A percentile compares a stretch with the other conserved stretches of the same genome.
These are phyloP conservation scores for Ooceraea biroi DNA, from an alignment of 1,140 invertebrate genomes.

Conservation along the genomic window DNA sequence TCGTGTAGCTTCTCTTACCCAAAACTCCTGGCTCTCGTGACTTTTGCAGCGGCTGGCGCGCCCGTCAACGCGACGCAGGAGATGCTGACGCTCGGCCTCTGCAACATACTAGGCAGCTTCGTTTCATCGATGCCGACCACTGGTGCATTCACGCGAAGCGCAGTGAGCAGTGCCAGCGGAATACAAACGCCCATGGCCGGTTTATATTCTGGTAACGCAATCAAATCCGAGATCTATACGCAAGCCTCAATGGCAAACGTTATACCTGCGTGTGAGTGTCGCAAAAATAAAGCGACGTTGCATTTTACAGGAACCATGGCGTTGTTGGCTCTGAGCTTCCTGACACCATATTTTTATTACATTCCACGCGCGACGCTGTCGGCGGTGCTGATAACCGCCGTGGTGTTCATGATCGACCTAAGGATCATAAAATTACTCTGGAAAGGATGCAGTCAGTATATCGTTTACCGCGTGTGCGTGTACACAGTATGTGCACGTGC, in stretches of 20 bases:
- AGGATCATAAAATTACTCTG: conserved; percentile 88
- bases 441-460: conserved; percentile 88
- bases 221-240: conserved; percentile 4
- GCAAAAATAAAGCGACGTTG: background rate
- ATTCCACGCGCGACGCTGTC: conserved; percentile 90
- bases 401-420: conserved; percentile 90
- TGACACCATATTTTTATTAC: conserved; percentile 90
- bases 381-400: conserved; percentile 90
- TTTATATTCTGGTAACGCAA: conserved; percentile 87
- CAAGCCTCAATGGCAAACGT: background rate
- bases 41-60: conserved; percentile 83
- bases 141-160: conserved; percentile 91
- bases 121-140: conserved; percentile 91
- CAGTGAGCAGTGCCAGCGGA: conserved; percentile 92
- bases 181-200: conserved; percentile 91
- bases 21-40: no score
- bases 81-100: conserved; percentile 89
- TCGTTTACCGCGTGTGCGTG: conserved; percentile 27
- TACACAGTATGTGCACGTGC: background rate
- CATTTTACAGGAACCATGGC: conserved; percentile 87
- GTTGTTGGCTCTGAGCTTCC: conserved; percentile 88
- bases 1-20: no score
- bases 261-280: background rate
- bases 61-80: conserved; percentile 89
- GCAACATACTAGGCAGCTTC: conserved; percentile 91